Percentiles rank a stretch among this genome's conserved stretches.
phyloP scores from a whole-genome alignment of 2,888 invertebrate genomes.

The Oscheius myriophilus region DNA sequence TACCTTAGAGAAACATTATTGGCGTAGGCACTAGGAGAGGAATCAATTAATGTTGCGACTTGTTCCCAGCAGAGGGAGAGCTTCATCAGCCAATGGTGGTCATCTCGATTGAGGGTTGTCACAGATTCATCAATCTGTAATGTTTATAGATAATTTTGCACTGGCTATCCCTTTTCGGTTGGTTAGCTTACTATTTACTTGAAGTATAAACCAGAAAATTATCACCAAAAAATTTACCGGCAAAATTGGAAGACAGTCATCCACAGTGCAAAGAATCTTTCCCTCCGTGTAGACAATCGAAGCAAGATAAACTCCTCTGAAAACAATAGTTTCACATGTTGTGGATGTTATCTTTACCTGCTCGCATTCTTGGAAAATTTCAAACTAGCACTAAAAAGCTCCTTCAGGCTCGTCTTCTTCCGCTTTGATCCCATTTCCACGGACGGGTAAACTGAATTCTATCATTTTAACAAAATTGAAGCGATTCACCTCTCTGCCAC shows the following conservation, averaged over 20 bases:
- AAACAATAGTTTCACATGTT: constrained; percentile 58
- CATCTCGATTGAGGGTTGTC: constrained; percentile 72
- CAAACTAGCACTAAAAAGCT: constrained; percentile 92
- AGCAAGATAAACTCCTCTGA: constrained; percentile 90
- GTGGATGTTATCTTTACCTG: constrained; percentile 44
- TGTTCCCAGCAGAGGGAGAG: constrained; percentile 92
- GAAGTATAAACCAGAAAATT: background rate
- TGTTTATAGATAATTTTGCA: background rate
- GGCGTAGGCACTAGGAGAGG: constrained; percentile 48
- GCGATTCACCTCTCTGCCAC: constrained; percentile 58
- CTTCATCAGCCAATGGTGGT: constrained; percentile 98
- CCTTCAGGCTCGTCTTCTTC: constrained; percentile 79
- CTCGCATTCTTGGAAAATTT: constrained; percentile 93
- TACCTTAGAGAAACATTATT: constrained; percentile 54
- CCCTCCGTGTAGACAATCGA: constrained; percentile 94
- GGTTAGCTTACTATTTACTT: background rate
- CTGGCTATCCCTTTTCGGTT: background rate
- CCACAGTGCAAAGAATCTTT: constrained; percentile 92
- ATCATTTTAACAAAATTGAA: background rate
- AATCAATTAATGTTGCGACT: constrained; percentile 49
- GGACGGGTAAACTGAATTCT: constrained; percentile 55
- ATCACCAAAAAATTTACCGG: constrained; percentile 88
- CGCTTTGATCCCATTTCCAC: constrained; percentile 42
- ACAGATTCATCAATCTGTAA: constrained; percentile 47
- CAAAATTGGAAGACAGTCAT: constrained; percentile 94